Evolutionary conservation across 2,888 invertebrate species (phyloP).

Genomic region (Synergus gifuensis): DNA sequence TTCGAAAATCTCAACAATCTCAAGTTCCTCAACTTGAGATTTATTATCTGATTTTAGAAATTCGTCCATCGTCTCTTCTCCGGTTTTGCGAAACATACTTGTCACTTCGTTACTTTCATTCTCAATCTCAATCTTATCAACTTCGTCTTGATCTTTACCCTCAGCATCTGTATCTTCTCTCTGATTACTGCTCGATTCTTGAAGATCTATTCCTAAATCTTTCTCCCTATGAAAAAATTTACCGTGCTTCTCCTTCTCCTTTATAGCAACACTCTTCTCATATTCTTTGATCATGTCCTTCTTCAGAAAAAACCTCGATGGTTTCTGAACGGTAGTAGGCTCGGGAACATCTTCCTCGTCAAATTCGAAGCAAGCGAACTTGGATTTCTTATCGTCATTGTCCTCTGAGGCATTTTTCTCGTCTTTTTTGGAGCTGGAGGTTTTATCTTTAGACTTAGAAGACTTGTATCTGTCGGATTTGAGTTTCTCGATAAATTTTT

Average conservation of each 20-base stretch:
- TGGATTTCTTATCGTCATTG: conserved; percentile 77
- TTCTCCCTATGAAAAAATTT: conserved; percentile 31
- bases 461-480: conserved; percentile 19
- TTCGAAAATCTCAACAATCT: conserved; percentile 72
- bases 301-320: conserved; percentile 69
- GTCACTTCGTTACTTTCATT: background rate
- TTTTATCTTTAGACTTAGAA: conserved; percentile 45
- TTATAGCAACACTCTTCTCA: conserved; percentile 73
- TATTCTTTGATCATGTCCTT: conserved; percentile 76
- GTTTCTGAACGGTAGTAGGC: conserved; percentile 76
- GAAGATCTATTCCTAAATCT: conserved; percentile 27
- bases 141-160: conserved; percentile 39
- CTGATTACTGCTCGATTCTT: conserved; percentile 43
- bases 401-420: conserved; percentile 33
- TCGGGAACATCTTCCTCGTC: conserved; percentile 86
- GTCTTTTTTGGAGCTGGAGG: conserved; percentile 45
- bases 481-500: conserved; percentile 16
- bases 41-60: conserved; percentile 16
- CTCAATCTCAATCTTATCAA: conserved; percentile 30
- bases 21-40: conserved; percentile 49
- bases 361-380: conserved; percentile 88
- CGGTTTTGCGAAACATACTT: conserved; percentile 12
- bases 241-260: conserved; percentile 65
- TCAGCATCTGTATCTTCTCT: conserved; percentile 43
- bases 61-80: conserved; percentile 46